phyloP scores from a whole-genome alignment of 2,888 invertebrate species.

The Andrena haemorrhoa region DNA sequence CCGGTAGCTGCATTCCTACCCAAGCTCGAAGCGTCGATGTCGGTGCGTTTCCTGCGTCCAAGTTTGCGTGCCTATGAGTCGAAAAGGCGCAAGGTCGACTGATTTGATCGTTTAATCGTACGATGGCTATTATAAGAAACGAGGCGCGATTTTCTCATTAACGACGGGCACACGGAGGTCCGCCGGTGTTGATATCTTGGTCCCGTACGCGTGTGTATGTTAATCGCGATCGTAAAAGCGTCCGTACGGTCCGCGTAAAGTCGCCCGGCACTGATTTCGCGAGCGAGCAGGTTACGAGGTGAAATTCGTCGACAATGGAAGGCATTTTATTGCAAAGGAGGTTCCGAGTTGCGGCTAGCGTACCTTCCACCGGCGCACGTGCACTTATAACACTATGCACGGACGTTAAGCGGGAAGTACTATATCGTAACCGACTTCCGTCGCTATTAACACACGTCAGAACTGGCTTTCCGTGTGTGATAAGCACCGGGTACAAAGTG shows the following conservation, averaged over 20 bases:
- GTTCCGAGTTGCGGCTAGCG: conserved; percentile 34
- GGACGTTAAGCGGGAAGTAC: conserved; percentile 74
- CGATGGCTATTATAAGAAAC: neutral
- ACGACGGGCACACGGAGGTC: neutral
- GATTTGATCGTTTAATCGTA: neutral
- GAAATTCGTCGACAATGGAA: conserved; percentile 55
- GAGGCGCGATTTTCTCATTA: neutral
- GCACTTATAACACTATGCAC: conserved; percentile 60
- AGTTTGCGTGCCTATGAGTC: neutral
- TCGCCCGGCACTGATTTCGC: neutral
- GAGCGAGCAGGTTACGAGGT: conserved; percentile 35
- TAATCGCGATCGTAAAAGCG: conserved; percentile 6
- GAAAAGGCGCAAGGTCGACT: neutral
- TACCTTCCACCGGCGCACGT: conserved; percentile 64
- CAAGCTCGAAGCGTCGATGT: no score
- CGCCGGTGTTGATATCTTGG: neutral
- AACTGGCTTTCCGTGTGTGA: conserved; percentile 75
- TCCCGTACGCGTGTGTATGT: neutral
- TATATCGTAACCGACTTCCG: conserved; percentile 77
- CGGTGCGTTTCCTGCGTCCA: no score
- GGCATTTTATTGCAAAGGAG: conserved; percentile 43
- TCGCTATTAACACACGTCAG: conserved; percentile 75
- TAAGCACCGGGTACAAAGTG: conserved; percentile 68
- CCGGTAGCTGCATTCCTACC: no score
- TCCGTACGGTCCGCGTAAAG: neutral